Evolutionary conservation across 2,797 vertebrate genomes (phyloP).

Genomic region (Sebastes minor): DNA sequence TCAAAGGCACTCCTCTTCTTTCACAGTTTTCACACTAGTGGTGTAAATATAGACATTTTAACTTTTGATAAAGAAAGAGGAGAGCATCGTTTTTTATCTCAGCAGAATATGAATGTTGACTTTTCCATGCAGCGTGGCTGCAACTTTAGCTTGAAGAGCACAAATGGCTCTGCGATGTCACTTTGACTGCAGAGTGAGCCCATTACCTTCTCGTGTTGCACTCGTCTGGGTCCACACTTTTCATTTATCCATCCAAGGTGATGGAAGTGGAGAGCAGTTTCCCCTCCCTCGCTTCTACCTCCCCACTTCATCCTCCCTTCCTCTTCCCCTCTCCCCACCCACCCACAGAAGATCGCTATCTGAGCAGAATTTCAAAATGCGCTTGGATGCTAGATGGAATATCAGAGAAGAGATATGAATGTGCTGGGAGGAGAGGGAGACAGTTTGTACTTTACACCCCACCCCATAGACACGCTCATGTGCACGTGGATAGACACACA

Average conservation of each 20-base stretch:
- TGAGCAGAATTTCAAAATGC: constrained; percentile 62
- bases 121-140: constrained; percentile 20
- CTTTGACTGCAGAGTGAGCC: constrained; percentile 43
- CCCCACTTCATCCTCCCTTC: constrained; percentile 21
- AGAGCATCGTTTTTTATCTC: constrained; percentile 19
- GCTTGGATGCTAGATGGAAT: constrained; percentile 38
- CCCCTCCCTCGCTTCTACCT: constrained; percentile 6
- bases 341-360: constrained; percentile 46
- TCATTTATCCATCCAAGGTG: constrained; percentile 48
- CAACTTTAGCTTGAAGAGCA: constrained; percentile 21
- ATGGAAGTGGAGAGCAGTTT: constrained; percentile 22
- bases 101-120: constrained; percentile 18
- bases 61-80: constrained; percentile 1
- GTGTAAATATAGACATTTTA: constrained; percentile 40
- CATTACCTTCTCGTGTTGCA: constrained; percentile 55
- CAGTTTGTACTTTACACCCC: constrained; percentile 28
- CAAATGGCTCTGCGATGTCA: constrained; percentile 20
- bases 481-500: neutral
- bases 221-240: constrained; percentile 45
- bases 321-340: neutral
- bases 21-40: constrained; percentile 6
- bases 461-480: constrained; percentile 3
- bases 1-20: constrained; percentile 16
- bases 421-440: constrained; percentile 19
- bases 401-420: constrained; percentile 56